Evolutionary conservation across 1,140 invertebrate genomes (phyloP).

Genomic region (Microplitis demolitor): DNA sequence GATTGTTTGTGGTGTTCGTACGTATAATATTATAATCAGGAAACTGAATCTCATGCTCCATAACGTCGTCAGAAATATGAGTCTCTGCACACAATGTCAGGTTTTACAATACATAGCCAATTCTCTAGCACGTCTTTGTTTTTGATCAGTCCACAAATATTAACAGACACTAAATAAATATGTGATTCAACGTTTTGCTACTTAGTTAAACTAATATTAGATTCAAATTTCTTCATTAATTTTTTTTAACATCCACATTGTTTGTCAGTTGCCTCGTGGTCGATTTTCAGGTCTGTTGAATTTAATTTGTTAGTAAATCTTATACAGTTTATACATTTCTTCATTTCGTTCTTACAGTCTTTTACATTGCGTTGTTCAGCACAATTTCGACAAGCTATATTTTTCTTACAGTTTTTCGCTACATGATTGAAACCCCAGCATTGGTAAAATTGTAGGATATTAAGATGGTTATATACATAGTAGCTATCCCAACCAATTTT

Average conservation of each 20-base stretch:
- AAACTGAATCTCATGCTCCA: not conserved
- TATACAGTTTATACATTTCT: no score
- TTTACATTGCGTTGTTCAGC: no score
- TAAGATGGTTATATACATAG: no score
- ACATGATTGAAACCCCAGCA: no score
- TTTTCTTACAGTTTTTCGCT: no score
- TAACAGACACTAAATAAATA: slow-evolving; percentile 5
- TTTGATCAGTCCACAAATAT: slow-evolving; percentile 3
- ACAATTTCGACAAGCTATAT: no score
- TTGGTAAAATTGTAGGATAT: no score
- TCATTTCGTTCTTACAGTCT: no score
- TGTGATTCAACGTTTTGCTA: not conserved
- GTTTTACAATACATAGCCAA: not conserved
- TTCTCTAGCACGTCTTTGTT: slow-evolving; percentile 14
- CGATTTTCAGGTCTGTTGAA: no score
- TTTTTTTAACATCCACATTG: slow-evolving; percentile 6
- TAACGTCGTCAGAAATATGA: slow-evolving; percentile 7
- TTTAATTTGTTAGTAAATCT: no score
- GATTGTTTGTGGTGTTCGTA: not conserved
- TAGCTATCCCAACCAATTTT: no score
- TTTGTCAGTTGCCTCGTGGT: slow-evolving; percentile 16
- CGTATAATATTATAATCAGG: not conserved
- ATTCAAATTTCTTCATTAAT: not conserved
- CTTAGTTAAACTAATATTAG: not conserved
- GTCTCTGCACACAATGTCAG: slow-evolving; percentile 23